Conservation (phyloP, 1,140 invertebrate genomes). For the Ceratosolen solmsi region DNA sequence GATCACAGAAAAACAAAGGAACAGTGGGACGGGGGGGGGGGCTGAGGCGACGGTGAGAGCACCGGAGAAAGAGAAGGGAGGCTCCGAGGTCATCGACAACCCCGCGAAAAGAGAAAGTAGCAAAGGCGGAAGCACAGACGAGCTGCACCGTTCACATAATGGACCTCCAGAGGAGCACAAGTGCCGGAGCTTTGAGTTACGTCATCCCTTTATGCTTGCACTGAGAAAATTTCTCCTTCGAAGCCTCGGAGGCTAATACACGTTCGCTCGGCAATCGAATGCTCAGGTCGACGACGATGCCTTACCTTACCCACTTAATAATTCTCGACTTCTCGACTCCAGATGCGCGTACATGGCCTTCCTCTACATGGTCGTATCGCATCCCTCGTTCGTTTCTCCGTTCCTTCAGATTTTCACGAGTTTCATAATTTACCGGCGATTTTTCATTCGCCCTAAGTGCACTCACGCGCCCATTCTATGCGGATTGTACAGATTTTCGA, state of each 20-base stretch:
- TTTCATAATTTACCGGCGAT: too few relatives aligned
- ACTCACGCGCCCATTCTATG: too few relatives aligned
- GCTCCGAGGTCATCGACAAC: slow-evolving; percentile 15
- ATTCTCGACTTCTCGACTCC: slow-evolving; percentile 13
- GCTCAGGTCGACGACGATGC: not conserved
- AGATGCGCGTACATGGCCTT: not conserved
- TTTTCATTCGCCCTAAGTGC: too few relatives aligned
- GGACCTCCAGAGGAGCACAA: not conserved
- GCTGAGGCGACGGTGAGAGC: not conserved
- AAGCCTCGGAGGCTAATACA: not conserved
- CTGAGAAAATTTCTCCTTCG: not conserved
- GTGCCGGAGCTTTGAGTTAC: not conserved
- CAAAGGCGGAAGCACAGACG: not conserved
- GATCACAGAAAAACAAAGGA: too few relatives aligned
- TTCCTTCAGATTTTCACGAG: too few relatives aligned
- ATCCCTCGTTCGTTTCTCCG: too few relatives aligned
- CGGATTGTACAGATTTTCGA: too few relatives aligned
- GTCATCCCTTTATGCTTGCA: too few relatives aligned
- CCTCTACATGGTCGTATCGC: too few relatives aligned
- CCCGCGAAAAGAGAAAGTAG: not conserved
- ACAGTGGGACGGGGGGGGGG: too few relatives aligned
- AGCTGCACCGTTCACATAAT: too few relatives aligned
- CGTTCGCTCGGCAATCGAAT: slow-evolving; percentile 7
- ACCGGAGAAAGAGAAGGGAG: not conserved
- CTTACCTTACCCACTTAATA: slow-evolving; percentile 15